Base-by-base conservation (phyloP, 2,888 invertebrate species). In the Eilema sororculum region DNA sequence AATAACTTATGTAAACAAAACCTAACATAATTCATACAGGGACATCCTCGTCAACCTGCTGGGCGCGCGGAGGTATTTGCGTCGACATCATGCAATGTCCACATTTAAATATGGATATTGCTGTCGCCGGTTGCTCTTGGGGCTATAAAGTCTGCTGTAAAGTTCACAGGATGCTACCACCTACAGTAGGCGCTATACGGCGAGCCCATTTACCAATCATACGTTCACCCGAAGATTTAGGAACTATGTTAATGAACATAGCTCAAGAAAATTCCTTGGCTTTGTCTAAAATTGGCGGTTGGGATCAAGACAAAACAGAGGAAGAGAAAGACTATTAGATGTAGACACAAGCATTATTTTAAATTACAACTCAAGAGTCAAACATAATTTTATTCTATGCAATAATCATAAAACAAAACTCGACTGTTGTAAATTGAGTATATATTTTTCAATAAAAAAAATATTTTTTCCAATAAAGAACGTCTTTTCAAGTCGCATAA, bases 21-120 rank as follows among this genome's bases (percentile, higher is more conserved):
- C 28, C 28, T 30, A 30, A 64, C 10, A 58, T 64, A 20, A 9
- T 46, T 37, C 25, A 57, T 28, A 65, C 80, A 91, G 90, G 90
- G 4, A 75, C 84, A 0, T 52, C 82, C 10, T n/a, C 6, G 2
- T 60, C 87, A 4, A 90, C 91, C 1, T 92, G 92, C 76, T 91
- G 91, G 92, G 89, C 86, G 0, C 88, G 91, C 0, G 91, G 91
- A 0, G 92, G 91, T 0, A 63, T 87, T 1, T 92, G 91, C 71
- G 77, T 90, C 8, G 79, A 84, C 20, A 72, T 90, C 30, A 78
- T 79, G n/a, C 58, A 83, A 16, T 91, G 91, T 69, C 83, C 78
- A 0, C 63, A 70, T 0, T 65, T 86, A 60, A 69, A 68, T 0
- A 86, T 90, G 65, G 91, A 91, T 24, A 22, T 82, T 0, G 71